phyloP scores from a whole-genome alignment of 2,888 invertebrate genomes.

The Acanthosepion lycidas region DNA sequence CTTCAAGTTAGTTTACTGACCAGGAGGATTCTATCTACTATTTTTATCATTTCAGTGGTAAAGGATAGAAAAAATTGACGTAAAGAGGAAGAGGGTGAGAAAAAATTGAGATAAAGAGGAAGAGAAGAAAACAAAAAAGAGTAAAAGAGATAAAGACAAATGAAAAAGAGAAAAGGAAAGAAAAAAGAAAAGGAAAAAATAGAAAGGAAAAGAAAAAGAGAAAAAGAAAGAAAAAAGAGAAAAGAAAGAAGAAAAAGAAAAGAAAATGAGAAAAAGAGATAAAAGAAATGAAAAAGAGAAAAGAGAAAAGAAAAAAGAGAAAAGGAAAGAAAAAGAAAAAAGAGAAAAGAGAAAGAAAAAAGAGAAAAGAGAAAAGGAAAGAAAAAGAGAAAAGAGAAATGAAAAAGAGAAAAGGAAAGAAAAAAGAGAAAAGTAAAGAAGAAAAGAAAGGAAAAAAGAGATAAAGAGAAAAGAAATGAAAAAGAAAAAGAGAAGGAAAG shows the following conservation, averaged over 20 bases:
- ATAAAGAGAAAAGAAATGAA: not conserved
- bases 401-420: not conserved
- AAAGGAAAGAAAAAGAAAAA: not conserved
- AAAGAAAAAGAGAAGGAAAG: no score
- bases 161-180: not conserved
- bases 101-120: no score
- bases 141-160: no score
- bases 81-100: no score
- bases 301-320: not conserved
- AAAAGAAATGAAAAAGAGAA: no score
- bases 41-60: no score
- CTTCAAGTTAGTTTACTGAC: no score
- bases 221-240: not conserved
- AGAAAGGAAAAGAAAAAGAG: not conserved
- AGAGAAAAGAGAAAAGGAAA: not conserved
- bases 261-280: not conserved
- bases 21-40: no score
- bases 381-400: not conserved
- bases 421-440: not conserved
- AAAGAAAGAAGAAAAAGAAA: not conserved
- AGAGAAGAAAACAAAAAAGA: no score
- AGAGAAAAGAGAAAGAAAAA: not conserved
- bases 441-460: not conserved
- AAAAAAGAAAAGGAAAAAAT: not conserved
- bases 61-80: no score